Conservation (phyloP, 2,113 vertebrate genomes). For the Dolichallabes microphthalmus region DNA sequence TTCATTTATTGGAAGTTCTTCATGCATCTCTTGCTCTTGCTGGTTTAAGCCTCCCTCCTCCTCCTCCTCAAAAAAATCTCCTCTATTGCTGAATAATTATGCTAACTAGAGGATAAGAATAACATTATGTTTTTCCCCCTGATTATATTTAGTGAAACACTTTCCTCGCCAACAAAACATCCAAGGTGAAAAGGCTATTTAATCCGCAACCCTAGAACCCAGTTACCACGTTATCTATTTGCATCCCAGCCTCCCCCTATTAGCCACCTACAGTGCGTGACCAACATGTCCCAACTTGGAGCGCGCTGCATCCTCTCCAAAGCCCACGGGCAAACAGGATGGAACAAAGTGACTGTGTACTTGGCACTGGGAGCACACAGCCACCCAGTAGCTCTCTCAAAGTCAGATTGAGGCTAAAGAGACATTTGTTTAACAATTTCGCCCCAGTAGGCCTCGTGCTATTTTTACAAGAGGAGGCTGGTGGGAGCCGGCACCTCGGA, state of each 20-base stretch:
- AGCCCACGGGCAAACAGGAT: constrained; percentile 58
- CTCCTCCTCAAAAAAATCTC: background rate
- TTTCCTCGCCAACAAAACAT: background rate
- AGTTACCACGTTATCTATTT: background rate
- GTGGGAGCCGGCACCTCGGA: constrained; percentile 56
- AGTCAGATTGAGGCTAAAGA: constrained; percentile 68
- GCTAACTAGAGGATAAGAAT: background rate
- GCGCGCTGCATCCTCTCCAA: constrained; percentile 50
- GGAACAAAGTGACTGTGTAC: constrained; percentile 69
- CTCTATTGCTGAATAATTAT: background rate
- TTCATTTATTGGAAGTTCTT: background rate
- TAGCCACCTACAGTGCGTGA: constrained; percentile 8
- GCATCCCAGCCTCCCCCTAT: constrained; percentile 10
- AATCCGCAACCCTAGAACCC: background rate
- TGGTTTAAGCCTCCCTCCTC: background rate
- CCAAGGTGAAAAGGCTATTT: background rate
- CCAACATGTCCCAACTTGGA: constrained; percentile 57
- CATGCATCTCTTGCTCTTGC: background rate
- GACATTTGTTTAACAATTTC: constrained; percentile 74
- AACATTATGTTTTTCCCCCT: background rate
- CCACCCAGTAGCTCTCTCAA: constrained; percentile 65
- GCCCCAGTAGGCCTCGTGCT: constrained; percentile 65
- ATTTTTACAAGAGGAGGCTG: constrained; percentile 63
- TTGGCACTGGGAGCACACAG: constrained; percentile 60
- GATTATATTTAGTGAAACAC: background rate